Evolutionary conservation across 1,140 invertebrate genomes (phyloP), one percentile per base, ranked within the genome.

Genomic region (Sitophilus oryzae): DNA sequence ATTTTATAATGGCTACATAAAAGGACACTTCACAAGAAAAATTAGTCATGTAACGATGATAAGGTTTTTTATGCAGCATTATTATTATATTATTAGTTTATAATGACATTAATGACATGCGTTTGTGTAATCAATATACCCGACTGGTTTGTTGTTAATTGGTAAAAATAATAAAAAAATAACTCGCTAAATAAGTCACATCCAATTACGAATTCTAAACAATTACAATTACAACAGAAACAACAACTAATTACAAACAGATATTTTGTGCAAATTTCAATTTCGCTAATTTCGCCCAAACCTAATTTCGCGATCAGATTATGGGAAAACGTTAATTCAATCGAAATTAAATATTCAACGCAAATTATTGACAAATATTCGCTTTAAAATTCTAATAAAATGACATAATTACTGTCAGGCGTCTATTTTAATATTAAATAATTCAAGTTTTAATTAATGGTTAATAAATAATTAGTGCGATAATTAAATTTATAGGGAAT

Each of bases 401-500:
- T 14, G 42, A 44, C 15, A 44, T 3, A 44, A 44, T 44, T 44
- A 44, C 42, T 10, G 42, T 25, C 42, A 4, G 42, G 19, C n/a
- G 10, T 16, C 11, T 44, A 44, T 16, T 44, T 44, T 44, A 44
- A 44, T 44, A 44, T 18, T 44, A 1, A 44, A 44, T 44, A 44
- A 44, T 44, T 44, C 42, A 44, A 44, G 21, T 44, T 44, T 44
- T 44, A 44, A 44, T 44, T 44, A 44, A 21, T 25, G 42, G 42
- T 44, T 44, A 44, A 44, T 44, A 44, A 38, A 22, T 44, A 44
- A 44, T 44, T 44, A 44, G 19, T 16, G 42, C 19, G 42, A 44
- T 44, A 44, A 44, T 44, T 44, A 44, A 44, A 44, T 44, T 44
- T 44, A 44, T 44, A 44, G 42, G 8, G 42, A 44, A 44, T 44